phyloP scores from a whole-genome alignment of 2,797 vertebrate genomes.

The Orientallactaga sibirica region DNA sequence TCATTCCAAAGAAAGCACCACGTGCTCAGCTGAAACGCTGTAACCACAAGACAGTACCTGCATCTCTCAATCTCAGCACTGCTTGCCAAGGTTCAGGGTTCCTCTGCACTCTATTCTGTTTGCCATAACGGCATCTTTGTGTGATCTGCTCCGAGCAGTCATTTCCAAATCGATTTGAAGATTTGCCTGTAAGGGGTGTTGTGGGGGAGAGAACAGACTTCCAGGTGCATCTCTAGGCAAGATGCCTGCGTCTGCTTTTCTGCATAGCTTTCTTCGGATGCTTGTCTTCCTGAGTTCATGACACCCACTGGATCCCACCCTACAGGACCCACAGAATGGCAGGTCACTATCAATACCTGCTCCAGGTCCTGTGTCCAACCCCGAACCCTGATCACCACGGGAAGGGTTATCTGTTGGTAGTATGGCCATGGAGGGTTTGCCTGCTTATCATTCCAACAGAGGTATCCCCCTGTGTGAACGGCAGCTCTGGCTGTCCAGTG shows the following conservation, averaged over 20 bases:
- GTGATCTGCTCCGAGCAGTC: slow-evolving; percentile 28
- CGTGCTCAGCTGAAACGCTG: slow-evolving; percentile 79
- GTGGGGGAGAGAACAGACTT: not conserved
- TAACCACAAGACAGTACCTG: slow-evolving; percentile 73
- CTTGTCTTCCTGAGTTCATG: not conserved
- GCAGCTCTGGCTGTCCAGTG: not conserved
- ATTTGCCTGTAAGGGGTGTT: not conserved
- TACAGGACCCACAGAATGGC: fast-evolving
- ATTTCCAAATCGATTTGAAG: slow-evolving; percentile 37
- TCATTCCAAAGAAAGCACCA: slow-evolving; percentile 87
- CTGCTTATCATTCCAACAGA: fast-evolving
- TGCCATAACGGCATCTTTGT: slow-evolving; percentile 26
- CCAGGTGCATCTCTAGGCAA: fast-evolving
- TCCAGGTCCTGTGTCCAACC: not conserved
- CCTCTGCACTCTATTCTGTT: slow-evolving; percentile 60
- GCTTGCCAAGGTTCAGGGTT: slow-evolving; percentile 65
- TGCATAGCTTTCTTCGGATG: fast-evolving
- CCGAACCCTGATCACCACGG: not conserved
- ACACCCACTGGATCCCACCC: fast-evolving
- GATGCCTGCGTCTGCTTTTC: not conserved
- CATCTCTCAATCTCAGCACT: slow-evolving; percentile 61
- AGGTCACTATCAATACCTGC: fast-evolving
- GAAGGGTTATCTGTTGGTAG: not conserved
- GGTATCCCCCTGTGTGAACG: fast-evolving
- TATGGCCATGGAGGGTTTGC: not conserved